Evolutionary conservation across 2,888 invertebrate genomes (phyloP).

Genomic region (Erannis defoliaria): DNA sequence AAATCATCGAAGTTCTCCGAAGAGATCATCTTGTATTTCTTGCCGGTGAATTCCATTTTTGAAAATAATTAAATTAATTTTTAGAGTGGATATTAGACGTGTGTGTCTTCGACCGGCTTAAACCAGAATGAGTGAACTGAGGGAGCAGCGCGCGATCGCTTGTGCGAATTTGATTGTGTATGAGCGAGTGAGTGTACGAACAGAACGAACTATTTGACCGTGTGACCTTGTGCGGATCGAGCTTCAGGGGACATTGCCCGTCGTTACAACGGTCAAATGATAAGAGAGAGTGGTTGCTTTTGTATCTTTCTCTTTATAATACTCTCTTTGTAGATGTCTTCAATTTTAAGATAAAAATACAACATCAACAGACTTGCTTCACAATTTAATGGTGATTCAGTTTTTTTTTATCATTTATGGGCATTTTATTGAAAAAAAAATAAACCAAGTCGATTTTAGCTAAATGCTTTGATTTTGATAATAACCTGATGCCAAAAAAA

Average conservation of each 20-base stretch:
- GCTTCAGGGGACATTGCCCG: slow-evolving; percentile 20
- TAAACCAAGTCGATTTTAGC: too few relatives aligned
- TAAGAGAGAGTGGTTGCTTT: slow-evolving; percentile 18
- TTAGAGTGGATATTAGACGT: slow-evolving; percentile 36
- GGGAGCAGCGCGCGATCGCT: background rate
- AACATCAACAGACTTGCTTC: too few relatives aligned
- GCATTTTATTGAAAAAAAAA: too few relatives aligned
- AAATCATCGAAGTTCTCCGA: slow-evolving; percentile 96
- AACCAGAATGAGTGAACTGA: slow-evolving; percentile 55
- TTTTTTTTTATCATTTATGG: too few relatives aligned
- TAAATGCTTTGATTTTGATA: too few relatives aligned
- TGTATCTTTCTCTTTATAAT: slow-evolving; percentile 7
- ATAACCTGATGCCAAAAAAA: too few relatives aligned
- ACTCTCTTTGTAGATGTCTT: slow-evolving; percentile 2
- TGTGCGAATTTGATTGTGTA: slow-evolving; percentile 42
- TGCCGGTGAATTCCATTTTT: slow-evolving; percentile 87
- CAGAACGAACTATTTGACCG: slow-evolving; percentile 46
- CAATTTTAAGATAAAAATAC: slow-evolving; percentile 5
- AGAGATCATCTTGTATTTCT: slow-evolving; percentile 92
- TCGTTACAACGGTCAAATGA: slow-evolving; percentile 21
- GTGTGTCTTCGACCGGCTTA: slow-evolving; percentile 60
- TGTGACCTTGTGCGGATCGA: slow-evolving; percentile 23
- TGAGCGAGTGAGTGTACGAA: slow-evolving; percentile 47
- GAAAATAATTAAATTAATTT: slow-evolving; percentile 47
- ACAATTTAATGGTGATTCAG: too few relatives aligned